These are phyloP conservation scores for Drosophila ercepeae DNA, from an alignment of 1,140 invertebrate species.

Conservation along the genomic window DNA sequence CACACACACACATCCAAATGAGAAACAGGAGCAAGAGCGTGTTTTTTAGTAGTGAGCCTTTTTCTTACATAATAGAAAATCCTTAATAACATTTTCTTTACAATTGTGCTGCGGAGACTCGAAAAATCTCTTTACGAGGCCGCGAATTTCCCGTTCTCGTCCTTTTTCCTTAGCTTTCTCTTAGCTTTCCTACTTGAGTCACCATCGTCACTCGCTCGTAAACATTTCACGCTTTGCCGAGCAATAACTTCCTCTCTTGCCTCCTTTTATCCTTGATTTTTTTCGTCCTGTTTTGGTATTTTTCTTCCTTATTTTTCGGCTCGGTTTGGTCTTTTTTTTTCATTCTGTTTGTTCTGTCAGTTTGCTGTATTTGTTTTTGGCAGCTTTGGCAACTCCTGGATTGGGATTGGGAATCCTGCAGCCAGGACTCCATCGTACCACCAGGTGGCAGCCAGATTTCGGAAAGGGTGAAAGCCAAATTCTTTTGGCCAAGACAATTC, in stretches of 20 bases:
- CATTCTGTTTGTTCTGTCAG: constrained; percentile 60
- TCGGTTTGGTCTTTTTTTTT: neutral
- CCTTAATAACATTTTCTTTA: constrained; percentile 83
- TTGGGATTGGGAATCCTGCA: neutral
- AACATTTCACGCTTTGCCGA: constrained; percentile 80
- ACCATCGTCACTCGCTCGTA: constrained; percentile 78
- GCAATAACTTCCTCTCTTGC: constrained; percentile 61
- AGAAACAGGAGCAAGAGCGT: constrained; percentile 12
- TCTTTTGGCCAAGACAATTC: constrained; percentile 28
- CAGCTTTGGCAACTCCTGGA: constrained; percentile 37
- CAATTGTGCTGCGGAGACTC: constrained; percentile 49
- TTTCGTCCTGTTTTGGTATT: constrained; percentile 12
- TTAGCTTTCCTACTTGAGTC: constrained; percentile 50
- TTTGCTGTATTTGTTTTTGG: constrained; percentile 74
- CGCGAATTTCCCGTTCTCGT: neutral
- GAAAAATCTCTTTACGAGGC: neutral
- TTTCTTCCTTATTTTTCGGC: constrained; percentile 19
- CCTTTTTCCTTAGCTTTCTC: constrained; percentile 11
- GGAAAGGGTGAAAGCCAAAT: constrained; percentile 53
- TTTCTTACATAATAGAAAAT: constrained; percentile 82
- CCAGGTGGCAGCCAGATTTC: constrained; percentile 22
- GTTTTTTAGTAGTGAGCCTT: constrained; percentile 71
- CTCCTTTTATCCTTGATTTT: constrained; percentile 2
- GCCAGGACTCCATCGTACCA: constrained; percentile 30
- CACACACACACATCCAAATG: neutral